These are phyloP conservation scores for Drosophila nr. medialis DNA, from an alignment of 2,888 invertebrate species.

Conservation along the genomic window DNA sequence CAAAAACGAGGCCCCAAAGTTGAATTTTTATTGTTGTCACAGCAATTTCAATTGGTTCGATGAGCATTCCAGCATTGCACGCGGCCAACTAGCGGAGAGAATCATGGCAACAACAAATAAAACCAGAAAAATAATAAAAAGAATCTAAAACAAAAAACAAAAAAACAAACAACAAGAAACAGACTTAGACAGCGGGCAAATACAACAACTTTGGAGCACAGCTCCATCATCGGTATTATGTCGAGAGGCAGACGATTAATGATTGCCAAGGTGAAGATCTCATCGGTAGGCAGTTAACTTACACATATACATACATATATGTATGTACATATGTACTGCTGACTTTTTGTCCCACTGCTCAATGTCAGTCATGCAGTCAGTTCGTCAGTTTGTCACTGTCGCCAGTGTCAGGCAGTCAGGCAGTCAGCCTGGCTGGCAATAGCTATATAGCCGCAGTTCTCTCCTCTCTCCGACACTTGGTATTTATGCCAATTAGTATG, in stretches of 20 bases:
- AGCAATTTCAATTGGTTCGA: constrained; percentile 84
- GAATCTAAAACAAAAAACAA: constrained; percentile 34
- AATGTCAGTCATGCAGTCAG: constrained; percentile 72
- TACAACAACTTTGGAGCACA: constrained; percentile 40
- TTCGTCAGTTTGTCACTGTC: constrained; percentile 65
- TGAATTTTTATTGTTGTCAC: constrained; percentile 84
- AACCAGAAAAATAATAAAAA: constrained; percentile 35
- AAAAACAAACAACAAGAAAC: constrained; percentile 44
- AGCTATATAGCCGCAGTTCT: constrained; percentile 24
- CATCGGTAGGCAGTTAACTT: constrained; percentile 67
- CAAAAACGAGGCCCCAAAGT: constrained; percentile 73
- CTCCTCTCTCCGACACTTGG: constrained; percentile 81
- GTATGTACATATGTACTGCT: constrained; percentile 17
- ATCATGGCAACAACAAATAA: constrained; percentile 30
- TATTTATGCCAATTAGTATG: constrained; percentile 84
- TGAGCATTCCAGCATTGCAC: constrained; percentile 82
- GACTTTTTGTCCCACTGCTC: constrained; percentile 55
- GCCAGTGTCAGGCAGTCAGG: constrained; percentile 45
- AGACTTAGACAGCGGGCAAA: constrained; percentile 53
- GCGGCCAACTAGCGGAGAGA: constrained; percentile 72
- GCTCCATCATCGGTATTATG: constrained; percentile 83
- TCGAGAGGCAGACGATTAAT: constrained; percentile 83
- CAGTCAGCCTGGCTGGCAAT: constrained; percentile 5
- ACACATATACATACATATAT: neutral
- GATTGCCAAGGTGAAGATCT: constrained; percentile 84